Conservation (phyloP, 2,888 invertebrate genomes). For the Papilio demoleus region DNA sequence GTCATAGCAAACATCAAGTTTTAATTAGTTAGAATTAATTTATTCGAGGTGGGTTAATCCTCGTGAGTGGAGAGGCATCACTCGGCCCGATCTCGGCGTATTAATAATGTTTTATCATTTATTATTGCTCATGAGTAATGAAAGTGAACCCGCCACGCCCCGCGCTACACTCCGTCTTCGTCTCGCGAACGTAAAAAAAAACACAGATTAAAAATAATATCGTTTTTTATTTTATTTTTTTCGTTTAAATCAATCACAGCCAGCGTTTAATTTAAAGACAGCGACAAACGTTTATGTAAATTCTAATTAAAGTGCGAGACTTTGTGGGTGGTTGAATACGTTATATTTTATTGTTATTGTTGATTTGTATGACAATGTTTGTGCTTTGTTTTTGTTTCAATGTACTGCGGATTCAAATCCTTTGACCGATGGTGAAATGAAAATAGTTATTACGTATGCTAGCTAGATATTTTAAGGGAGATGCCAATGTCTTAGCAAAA, state of each 20-base stretch:
- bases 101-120: slow-evolving; percentile 84
- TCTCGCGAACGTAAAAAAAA: slow-evolving; percentile 71
- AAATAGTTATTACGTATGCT: background rate
- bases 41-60: slow-evolving; percentile 73
- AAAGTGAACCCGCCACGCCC: slow-evolving; percentile 80
- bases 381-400: background rate
- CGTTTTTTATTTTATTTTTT: slow-evolving; percentile 47
- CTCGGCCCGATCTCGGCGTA: slow-evolving; percentile 74
- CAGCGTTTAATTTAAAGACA: slow-evolving; percentile 65
- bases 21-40: slow-evolving; percentile 81
- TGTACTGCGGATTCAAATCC: too few species aligned
- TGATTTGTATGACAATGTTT: slow-evolving; percentile 41
- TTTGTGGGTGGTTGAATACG: slow-evolving; percentile 45
- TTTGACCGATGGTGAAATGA: background rate
- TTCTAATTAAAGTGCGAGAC: slow-evolving; percentile 48
- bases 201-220: slow-evolving; percentile 55
- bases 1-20: slow-evolving; percentile 53
- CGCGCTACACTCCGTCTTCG: slow-evolving; percentile 78
- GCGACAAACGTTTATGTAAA: slow-evolving; percentile 72
- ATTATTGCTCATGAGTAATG: slow-evolving; percentile 81
- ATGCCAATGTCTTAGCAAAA: too few species aligned
- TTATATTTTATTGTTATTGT: slow-evolving; percentile 42
- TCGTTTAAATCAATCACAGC: slow-evolving; percentile 62
- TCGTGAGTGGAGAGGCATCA: slow-evolving; percentile 68
- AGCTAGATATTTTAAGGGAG: too few species aligned